Evolutionary conservation across 2,888 invertebrate genomes (phyloP), one percentile per base, ranked within the genome.

Genomic region (Napeogenes inachia): DNA sequence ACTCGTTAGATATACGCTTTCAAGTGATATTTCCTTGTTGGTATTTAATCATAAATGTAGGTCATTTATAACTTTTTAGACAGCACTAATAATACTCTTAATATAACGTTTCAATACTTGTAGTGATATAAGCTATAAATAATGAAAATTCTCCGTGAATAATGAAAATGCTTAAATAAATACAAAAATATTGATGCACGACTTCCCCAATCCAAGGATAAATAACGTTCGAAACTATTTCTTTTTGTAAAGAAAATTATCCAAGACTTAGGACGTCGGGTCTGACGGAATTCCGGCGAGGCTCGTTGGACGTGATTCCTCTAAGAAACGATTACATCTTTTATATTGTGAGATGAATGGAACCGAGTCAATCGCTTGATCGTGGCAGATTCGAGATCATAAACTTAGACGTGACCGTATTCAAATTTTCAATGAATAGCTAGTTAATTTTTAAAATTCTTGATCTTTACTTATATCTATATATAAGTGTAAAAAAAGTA

Each of bases 211-310:
- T 56, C 53, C 56, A 56, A 54, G 38, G 21, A 47, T 46, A 53
- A 53, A 53, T 46, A 45, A 35, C 57, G 54, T 62, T 57, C 53
- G 62, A 63, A 59, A 56, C 53, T 59, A 61, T 63, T 62, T 64
- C 61, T 65, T 64, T 63, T 65, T 69, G 65, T 68, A 63, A 66
- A 62, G 69, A 62, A 68, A 66, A 71, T 72, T 68, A 71, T 68
- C 68, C 66, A 62, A 62, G 61, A 63, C 68, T 64, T 62, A 59
- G 35, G 63, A 57, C 59, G 81, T 70, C 75, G 80, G 77, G 76
- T 73, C 72, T 77, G 77, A 76, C 87, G 88, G 88, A 88, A 85
- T 85, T 89, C 88, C 87, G 87, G 86, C 79, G 81, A 81, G 80
- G 81, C 77, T 79, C 79, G 82, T 81, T 80, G 82, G 75, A 87